phyloP scores from a whole-genome alignment of 2,113 vertebrate genomes.

The Lucifuga dentata region DNA sequence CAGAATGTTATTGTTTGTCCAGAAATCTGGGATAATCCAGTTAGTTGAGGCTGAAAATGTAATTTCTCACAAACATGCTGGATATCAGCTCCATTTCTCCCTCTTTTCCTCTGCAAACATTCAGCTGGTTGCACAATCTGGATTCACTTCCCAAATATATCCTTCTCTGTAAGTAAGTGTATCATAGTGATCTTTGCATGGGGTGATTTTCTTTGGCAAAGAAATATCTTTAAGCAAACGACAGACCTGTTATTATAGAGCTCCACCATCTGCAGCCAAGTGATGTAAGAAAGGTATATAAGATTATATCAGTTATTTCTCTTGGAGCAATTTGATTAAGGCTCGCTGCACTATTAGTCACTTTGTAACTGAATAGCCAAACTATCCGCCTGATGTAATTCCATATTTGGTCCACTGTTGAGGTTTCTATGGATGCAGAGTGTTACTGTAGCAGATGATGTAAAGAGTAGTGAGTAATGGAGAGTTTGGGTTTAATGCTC shows the following conservation, averaged over 20 bases:
- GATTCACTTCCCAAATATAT: conserved; percentile 29
- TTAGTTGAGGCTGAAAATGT: conserved; percentile 17
- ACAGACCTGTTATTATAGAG: conserved; percentile 59
- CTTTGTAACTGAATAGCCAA: conserved; percentile 64
- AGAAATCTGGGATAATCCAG: conserved; percentile 26
- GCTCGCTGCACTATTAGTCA: conserved; percentile 41
- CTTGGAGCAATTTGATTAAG: conserved; percentile 60
- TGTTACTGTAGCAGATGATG: conserved; percentile 35
- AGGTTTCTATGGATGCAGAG: conserved; percentile 52
- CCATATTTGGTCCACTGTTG: conserved; percentile 65
- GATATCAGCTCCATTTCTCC: conserved; percentile 25
- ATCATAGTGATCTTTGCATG: conserved; percentile 31
- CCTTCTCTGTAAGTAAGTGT: conserved; percentile 46
- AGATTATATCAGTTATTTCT: conserved; percentile 68
- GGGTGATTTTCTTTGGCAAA: conserved; percentile 49
- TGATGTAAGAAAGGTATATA: conserved; percentile 67
- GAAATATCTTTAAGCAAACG: conserved; percentile 20
- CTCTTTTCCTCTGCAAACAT: conserved; percentile 47
- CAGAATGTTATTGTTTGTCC: conserved; percentile 14
- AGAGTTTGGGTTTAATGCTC: conserved; percentile 9
- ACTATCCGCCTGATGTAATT: conserved; percentile 43
- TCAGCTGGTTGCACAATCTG: conserved; percentile 46
- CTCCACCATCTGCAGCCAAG: conserved; percentile 38
- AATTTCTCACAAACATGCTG: conserved; percentile 23
- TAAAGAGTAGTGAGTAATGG: conserved; percentile 7